A percentile compares a stretch with the other conserved stretches of the same genome.
Conservation (phyloP, 2,113 vertebrate species). For the Syrrhaptes paradoxus region DNA sequence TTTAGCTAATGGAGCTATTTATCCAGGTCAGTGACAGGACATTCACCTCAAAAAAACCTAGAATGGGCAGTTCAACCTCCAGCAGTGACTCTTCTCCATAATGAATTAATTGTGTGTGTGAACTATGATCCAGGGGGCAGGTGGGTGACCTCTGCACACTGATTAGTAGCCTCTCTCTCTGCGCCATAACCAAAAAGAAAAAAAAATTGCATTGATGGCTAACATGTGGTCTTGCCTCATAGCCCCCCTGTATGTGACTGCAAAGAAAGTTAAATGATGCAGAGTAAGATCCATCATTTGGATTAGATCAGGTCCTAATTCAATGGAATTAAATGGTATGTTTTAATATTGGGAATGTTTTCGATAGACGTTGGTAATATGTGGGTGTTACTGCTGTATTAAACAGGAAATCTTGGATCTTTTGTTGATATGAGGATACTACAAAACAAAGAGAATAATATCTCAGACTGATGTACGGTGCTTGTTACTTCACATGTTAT, state of each 20-base stretch:
- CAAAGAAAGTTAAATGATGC: slow-evolving; percentile 48
- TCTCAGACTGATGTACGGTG: not conserved
- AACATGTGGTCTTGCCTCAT: slow-evolving; percentile 79
- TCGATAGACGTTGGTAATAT: not conserved
- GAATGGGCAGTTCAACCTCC: slow-evolving; percentile 77
- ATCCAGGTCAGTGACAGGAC: slow-evolving; percentile 84
- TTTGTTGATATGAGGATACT: not conserved
- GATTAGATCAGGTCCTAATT: not conserved
- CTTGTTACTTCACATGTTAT: not conserved
- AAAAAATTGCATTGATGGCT: slow-evolving; percentile 77
- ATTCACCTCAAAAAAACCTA: slow-evolving; percentile 71
- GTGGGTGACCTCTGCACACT: slow-evolving; percentile 83
- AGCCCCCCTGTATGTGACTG: slow-evolving; percentile 36
- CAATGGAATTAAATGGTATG: not conserved
- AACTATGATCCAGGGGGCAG: slow-evolving; percentile 85
- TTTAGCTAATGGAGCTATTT: slow-evolving; percentile 75
- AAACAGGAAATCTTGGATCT: not conserved
- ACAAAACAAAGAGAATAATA: not conserved
- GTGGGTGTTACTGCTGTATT: not conserved
- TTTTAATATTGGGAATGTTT: not conserved
- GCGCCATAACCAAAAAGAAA: slow-evolving; percentile 79
- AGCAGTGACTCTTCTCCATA: slow-evolving; percentile 79
- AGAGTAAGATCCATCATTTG: slow-evolving; percentile 30
- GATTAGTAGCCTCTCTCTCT: slow-evolving; percentile 82
- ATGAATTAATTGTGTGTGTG: slow-evolving; percentile 88